Evolutionary conservation across 2,113 vertebrate genomes (phyloP).

Genomic region (Tiliqua scincoides): DNA sequence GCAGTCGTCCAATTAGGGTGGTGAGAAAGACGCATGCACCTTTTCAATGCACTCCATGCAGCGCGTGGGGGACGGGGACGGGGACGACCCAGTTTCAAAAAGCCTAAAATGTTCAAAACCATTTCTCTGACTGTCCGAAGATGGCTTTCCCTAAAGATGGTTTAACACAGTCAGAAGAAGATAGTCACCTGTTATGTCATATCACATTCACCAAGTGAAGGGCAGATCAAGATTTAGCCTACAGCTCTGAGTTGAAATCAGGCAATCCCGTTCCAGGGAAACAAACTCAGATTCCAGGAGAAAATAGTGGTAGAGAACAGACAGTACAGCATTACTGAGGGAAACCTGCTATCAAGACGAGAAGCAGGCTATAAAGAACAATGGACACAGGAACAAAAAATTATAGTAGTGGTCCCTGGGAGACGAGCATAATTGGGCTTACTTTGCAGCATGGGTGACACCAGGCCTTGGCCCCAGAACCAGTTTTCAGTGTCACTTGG

Average conservation of each 20-base stretch:
- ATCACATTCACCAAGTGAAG: not conserved
- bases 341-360: not conserved
- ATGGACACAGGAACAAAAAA: not conserved
- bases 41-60: not conserved
- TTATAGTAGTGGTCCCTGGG: not conserved
- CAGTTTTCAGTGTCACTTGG: not conserved
- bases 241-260: not conserved
- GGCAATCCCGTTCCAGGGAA: not conserved
- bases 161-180: not conserved
- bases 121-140: not conserved
- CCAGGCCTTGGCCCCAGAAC: not conserved
- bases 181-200: not conserved
- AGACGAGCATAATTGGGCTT: not conserved
- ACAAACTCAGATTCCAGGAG: not conserved
- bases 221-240: not conserved
- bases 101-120: no score
- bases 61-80: not conserved
- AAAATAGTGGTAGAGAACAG: not conserved
- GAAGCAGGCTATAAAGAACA: not conserved
- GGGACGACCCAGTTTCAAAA: not conserved
- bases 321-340: not conserved
- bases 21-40: no score
- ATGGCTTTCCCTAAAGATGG: not conserved
- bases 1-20: not conserved
- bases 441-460: not conserved